Evolutionary conservation across 2,888 invertebrate genomes (phyloP).

Genomic region (Agrilus cyanescens): DNA sequence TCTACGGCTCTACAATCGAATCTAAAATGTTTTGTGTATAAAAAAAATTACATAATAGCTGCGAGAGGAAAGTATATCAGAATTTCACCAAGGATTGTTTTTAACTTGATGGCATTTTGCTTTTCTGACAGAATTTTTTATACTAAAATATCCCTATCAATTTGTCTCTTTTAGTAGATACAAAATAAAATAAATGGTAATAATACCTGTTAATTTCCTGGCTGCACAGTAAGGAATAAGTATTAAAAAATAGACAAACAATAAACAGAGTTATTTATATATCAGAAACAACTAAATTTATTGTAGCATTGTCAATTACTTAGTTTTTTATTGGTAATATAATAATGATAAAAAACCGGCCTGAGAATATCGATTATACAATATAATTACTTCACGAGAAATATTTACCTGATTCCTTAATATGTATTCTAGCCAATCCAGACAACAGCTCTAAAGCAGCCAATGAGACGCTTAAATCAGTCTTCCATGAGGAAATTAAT

Average conservation of each 20-base stretch:
- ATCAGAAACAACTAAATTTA: too few relatives aligned
- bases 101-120: not conserved
- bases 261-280: too few relatives aligned
- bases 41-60: not conserved
- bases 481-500: conserved; percentile 91
- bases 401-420: conserved; percentile 68
- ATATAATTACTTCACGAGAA: not conserved
- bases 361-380: not conserved
- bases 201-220: conserved; percentile 41
- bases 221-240: conserved; percentile 27
- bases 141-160: not conserved
- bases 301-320: too few relatives aligned
- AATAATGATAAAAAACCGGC: not conserved
- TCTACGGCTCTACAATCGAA: too few relatives aligned
- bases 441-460: conserved; percentile 87
- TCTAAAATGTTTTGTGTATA: not conserved
- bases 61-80: not conserved
- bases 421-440: conserved; percentile 80
- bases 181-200: not conserved
- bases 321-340: not conserved
- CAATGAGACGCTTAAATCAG: conserved; percentile 84
- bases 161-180: not conserved
- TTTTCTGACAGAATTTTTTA: not conserved
- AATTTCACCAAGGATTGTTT: not conserved
- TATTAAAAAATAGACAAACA: too few relatives aligned